A percentile compares a stretch with the other conserved stretches of the same genome.
Conservation (phyloP, 2,888 invertebrate species). For the Punctoribates punctum region DNA sequence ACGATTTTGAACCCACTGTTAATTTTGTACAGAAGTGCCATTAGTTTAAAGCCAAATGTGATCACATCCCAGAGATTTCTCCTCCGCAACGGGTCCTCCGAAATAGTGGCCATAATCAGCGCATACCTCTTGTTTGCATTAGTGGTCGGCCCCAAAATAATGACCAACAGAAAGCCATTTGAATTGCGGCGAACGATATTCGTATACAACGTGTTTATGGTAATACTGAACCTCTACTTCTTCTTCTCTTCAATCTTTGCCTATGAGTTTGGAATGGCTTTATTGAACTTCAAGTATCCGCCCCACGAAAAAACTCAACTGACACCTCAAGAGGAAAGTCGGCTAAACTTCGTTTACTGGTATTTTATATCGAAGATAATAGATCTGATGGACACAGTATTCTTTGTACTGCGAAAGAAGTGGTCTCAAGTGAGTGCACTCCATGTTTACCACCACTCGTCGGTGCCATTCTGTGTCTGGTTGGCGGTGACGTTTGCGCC, state of each 20-base stretch:
- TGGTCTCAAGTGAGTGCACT: slow-evolving; percentile 60
- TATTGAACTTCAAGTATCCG: slow-evolving; percentile 39
- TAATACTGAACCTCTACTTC: slow-evolving; percentile 35
- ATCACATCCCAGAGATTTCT: background rate
- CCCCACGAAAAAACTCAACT: background rate
- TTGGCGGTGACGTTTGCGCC: slow-evolving; percentile 92
- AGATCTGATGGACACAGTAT: slow-evolving; percentile 40
- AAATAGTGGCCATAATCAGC: slow-evolving; percentile 13
- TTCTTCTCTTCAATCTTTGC: slow-evolving; percentile 11
- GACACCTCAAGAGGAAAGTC: background rate
- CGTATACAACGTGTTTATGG: slow-evolving; percentile 40
- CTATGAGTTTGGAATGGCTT: slow-evolving; percentile 32
- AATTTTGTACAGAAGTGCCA: slow-evolving; percentile 10
- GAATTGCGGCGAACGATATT: slow-evolving; percentile 29
- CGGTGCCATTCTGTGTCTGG: slow-evolving; percentile 91
- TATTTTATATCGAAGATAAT: slow-evolving; percentile 36
- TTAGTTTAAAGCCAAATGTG: background rate
- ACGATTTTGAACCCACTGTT: background rate
- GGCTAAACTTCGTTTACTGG: slow-evolving; percentile 31
- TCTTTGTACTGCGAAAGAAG: slow-evolving; percentile 40
- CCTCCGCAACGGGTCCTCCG: background rate
- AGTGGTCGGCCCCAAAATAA: slow-evolving; percentile 37
- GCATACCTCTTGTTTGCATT: slow-evolving; percentile 37
- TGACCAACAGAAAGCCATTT: slow-evolving; percentile 38
- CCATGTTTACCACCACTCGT: slow-evolving; percentile 90